Conservation (phyloP, 2,888 invertebrate species). For the Pterostichus niger region DNA sequence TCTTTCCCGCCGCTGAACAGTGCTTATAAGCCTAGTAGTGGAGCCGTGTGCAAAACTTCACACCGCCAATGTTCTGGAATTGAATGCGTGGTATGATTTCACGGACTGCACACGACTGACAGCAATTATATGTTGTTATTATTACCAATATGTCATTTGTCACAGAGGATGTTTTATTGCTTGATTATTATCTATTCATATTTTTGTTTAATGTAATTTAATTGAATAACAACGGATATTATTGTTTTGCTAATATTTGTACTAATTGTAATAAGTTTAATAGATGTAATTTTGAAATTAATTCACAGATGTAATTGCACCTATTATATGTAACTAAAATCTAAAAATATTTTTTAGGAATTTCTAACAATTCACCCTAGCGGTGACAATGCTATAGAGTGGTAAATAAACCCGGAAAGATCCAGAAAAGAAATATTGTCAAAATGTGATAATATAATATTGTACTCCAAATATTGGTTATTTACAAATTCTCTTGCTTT, state of each 20-base stretch:
- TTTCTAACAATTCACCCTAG: no score
- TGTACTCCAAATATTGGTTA: no score
- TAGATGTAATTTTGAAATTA: not conserved
- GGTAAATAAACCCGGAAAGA: no score
- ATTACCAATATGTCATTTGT: not conserved
- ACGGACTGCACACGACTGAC: slow-evolving; percentile 30
- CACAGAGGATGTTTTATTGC: not conserved
- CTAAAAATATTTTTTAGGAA: no score
- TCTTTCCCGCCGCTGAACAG: not conserved
- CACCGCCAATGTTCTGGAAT: slow-evolving; percentile 55
- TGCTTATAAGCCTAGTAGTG: slow-evolving; percentile 14
- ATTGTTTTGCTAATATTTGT: not conserved
- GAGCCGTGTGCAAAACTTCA: slow-evolving; percentile 63
- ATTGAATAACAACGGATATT: not conserved
- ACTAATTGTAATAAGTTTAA: not conserved
- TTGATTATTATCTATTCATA: no score
- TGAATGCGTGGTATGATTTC: slow-evolving; percentile 15
- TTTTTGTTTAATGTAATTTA: not conserved
- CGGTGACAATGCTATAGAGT: no score
- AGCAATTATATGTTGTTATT: slow-evolving; percentile 10
- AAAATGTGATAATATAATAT: no score
- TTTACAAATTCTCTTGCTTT: no score
- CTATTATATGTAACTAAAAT: no score
- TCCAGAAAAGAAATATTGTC: no score
- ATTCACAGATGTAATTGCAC: no score